These are phyloP conservation scores for Drosophila repletoides DNA, from an alignment of 1,140 invertebrate species.

Conservation along the genomic window DNA sequence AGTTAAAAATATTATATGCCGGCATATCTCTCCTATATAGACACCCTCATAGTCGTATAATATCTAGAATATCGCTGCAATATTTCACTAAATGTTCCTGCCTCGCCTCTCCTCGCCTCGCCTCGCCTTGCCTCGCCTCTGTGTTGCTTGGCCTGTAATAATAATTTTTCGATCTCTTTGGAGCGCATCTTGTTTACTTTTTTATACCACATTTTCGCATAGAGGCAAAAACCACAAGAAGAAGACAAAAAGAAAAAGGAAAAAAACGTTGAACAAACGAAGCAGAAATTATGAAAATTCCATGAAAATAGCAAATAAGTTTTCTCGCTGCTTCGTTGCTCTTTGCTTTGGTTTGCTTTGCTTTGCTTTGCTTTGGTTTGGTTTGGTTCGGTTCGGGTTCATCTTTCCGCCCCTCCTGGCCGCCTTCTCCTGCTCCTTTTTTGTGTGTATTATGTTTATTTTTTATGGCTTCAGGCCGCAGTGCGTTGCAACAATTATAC, in stretches of 20 bases:
- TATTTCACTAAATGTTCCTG: constrained; percentile 51
- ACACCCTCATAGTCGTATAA: constrained; percentile 6
- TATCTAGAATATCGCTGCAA: constrained; percentile 31
- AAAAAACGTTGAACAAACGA: constrained; percentile 44
- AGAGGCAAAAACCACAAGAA: constrained; percentile 18
- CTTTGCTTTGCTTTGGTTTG: constrained; percentile 5
- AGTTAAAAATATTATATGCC: constrained; percentile 76
- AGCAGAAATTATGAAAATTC: constrained; percentile 77
- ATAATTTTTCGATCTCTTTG: constrained; percentile 62
- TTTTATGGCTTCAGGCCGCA: constrained; percentile 72
- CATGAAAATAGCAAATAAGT: constrained; percentile 78
- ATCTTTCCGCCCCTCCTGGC: too few relatives aligned
- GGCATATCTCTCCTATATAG: constrained; percentile 40
- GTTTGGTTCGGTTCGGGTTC: too few relatives aligned
- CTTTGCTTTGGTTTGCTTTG: background rate
- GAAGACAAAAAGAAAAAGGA: background rate
- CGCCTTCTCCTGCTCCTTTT: too few relatives aligned
- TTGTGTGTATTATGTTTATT: constrained; percentile 64
- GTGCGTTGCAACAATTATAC: constrained; percentile 75
- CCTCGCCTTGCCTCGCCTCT: too few relatives aligned
- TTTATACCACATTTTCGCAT: constrained; percentile 65
- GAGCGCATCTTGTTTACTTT: constrained; percentile 59
- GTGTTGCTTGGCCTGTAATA: constrained; percentile 55
- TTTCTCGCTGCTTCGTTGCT: constrained; percentile 46
- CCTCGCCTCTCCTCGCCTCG: too few relatives aligned